Evolutionary conservation across 1,140 invertebrate species (phyloP).

Genomic region (Aphelenchoides avenae): DNA sequence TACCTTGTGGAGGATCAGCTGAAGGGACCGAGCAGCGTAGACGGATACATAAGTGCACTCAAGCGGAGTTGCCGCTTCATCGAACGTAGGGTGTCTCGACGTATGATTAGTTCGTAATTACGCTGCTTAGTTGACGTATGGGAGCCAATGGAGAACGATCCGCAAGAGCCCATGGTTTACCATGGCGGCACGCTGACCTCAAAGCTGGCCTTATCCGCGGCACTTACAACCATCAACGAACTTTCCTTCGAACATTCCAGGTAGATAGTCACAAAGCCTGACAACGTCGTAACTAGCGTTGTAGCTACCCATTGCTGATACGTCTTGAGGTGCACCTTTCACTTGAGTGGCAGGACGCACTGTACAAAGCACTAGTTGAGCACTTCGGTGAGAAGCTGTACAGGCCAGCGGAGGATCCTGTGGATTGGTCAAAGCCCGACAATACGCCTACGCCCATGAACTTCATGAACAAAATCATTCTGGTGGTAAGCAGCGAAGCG

Average conservation of each 20-base stretch:
- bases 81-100: slow-evolving; percentile 30
- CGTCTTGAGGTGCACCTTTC: slow-evolving; percentile 51
- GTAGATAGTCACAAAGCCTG: slow-evolving; percentile 3
- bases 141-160: slow-evolving; percentile 63
- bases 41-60: slow-evolving; percentile 61
- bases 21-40: slow-evolving; percentile 64
- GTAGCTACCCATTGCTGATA: slow-evolving; percentile 51
- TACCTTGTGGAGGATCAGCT: slow-evolving; percentile 66
- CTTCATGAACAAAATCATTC: slow-evolving; percentile 55
- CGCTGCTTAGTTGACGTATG: slow-evolving; percentile 65
- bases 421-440: slow-evolving; percentile 47
- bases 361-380: slow-evolving; percentile 34
- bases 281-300: slow-evolving; percentile 8
- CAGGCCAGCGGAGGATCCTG: slow-evolving; percentile 41
- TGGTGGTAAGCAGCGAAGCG: slow-evolving; percentile 47
- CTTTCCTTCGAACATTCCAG: slow-evolving; percentile 65
- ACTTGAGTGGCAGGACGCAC: slow-evolving; percentile 43
- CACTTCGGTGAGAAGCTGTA: slow-evolving; percentile 45
- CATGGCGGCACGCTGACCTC: slow-evolving; percentile 67
- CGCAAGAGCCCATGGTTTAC: slow-evolving; percentile 64
- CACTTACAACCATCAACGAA: slow-evolving; percentile 64
- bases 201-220: slow-evolving; percentile 65
- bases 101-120: slow-evolving; percentile 13
- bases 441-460: slow-evolving; percentile 50
- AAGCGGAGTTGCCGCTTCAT: slow-evolving; percentile 54